Evolutionary conservation across 2,888 invertebrate species (phyloP).

Genomic region (Eugnorisma glareosa): DNA sequence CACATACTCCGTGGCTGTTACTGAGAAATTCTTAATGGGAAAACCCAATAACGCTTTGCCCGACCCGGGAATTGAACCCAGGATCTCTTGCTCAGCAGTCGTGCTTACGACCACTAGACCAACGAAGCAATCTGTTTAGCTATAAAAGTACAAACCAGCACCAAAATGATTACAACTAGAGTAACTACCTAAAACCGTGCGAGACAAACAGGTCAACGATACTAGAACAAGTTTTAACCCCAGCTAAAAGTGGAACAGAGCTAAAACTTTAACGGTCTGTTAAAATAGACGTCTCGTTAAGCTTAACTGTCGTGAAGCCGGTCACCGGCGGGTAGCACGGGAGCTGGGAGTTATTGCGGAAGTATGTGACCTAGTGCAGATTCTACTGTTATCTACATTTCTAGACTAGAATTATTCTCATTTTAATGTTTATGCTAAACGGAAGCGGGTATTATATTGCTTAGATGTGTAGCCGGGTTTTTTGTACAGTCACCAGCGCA

Average conservation of each 20-base stretch:
- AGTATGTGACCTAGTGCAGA: conserved; percentile 43
- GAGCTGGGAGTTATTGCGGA: conserved; percentile 51
- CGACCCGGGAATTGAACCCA: no score
- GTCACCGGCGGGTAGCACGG: conserved; percentile 31
- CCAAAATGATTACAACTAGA: not conserved
- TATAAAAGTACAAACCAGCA: not conserved
- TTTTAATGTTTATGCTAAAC: conserved; percentile 3
- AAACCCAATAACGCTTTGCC: no score
- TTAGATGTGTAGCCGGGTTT: not conserved
- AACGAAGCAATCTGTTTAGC: no score
- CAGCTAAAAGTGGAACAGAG: conserved; percentile 31
- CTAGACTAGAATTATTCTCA: conserved; percentile 6
- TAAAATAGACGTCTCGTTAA: conserved; percentile 58
- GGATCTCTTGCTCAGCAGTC: no score
- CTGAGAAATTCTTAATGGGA: no score
- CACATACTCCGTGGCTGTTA: no score
- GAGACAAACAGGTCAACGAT: conserved; percentile 23
- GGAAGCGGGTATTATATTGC: conserved; percentile 2
- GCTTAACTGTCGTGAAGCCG: conserved; percentile 34
- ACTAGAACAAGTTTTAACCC: conserved; percentile 16
- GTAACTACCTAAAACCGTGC: not conserved
- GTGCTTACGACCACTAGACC: no score
- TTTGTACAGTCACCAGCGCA: no score
- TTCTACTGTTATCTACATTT: conserved; percentile 35
- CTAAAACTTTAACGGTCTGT: conserved; percentile 39